A percentile compares a stretch with the other conserved stretches of the same genome.
Evolutionary conservation across 2,888 invertebrate genomes (phyloP).

Genomic region (Fissipunctia ypsillon): DNA sequence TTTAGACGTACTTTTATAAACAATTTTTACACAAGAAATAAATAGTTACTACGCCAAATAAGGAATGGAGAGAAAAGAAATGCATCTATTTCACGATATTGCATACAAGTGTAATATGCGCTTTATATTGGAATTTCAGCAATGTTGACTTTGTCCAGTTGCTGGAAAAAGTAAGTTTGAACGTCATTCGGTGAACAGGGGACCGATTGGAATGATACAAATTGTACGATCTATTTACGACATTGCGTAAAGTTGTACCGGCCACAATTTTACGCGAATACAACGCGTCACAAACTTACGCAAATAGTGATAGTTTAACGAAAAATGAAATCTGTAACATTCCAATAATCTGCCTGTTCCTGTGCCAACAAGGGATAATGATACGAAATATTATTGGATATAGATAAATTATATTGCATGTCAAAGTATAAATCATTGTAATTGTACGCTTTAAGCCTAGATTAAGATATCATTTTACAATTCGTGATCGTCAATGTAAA

Average conservation of each 20-base stretch:
- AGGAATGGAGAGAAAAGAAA: constrained; percentile 66
- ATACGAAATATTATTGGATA: constrained; percentile 70
- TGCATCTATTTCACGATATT: constrained; percentile 57
- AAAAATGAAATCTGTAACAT: constrained; percentile 26
- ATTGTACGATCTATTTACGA: neutral
- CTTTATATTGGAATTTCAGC: constrained; percentile 35
- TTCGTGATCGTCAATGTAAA: constrained; percentile 62
- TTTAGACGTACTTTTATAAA: constrained; percentile 51
- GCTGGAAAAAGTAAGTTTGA: constrained; percentile 33
- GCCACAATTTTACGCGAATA: constrained; percentile 26
- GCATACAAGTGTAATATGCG: constrained; percentile 29
- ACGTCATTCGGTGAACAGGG: constrained; percentile 28
- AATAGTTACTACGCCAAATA: constrained; percentile 60
- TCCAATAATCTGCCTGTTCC: constrained; percentile 41
- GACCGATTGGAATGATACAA: constrained; percentile 38
- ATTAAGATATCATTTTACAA: constrained; percentile 65
- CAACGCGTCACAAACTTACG: constrained; percentile 16
- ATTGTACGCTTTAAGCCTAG: constrained; percentile 72
- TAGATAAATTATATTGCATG: constrained; percentile 78
- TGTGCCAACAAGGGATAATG: constrained; percentile 64
- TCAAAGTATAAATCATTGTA: constrained; percentile 77
- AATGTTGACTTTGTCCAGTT: constrained; percentile 29
- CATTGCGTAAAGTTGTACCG: neutral
- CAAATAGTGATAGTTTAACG: neutral
- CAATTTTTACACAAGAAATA: constrained; percentile 63